These are phyloP conservation scores for Ceratosolen solmsi DNA, from an alignment of 1,140 invertebrate genomes.

Conservation along the genomic window DNA sequence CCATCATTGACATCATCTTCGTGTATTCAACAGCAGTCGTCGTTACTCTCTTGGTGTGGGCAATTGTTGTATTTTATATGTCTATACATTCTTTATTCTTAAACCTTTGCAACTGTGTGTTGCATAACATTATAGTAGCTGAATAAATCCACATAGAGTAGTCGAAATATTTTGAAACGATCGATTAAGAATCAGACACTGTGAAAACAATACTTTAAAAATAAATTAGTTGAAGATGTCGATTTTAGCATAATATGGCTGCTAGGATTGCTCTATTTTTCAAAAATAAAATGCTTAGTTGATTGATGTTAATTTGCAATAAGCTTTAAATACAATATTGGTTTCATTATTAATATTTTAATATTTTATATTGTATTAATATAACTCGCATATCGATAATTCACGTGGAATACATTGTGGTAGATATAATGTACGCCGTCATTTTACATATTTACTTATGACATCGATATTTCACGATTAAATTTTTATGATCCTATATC, in stretches of 20 bases:
- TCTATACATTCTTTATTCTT: neutral
- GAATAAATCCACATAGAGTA: neutral
- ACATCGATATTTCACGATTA: neutral
- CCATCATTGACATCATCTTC: conserved; percentile 17
- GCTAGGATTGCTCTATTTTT: neutral
- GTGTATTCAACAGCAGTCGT: neutral
- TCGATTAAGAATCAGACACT: neutral
- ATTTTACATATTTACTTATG: neutral
- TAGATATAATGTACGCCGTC: neutral
- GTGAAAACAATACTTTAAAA: neutral
- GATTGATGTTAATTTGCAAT: neutral
- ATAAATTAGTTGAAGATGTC: neutral
- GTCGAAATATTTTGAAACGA: neutral
- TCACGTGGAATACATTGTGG: neutral
- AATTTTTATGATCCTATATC: neutral
- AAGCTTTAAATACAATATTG: neutral
- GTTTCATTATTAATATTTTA: too few relatives aligned
- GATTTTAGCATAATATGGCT: neutral
- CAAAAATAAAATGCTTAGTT: neutral
- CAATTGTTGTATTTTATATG: neutral
- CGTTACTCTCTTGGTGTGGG: neutral
- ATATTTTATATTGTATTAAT: too few relatives aligned
- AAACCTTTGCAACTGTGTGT: neutral
- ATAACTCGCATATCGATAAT: too few relatives aligned
- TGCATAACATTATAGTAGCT: neutral